Conservation (phyloP, 2,113 vertebrate genomes). For the Numenius arquata region DNA sequence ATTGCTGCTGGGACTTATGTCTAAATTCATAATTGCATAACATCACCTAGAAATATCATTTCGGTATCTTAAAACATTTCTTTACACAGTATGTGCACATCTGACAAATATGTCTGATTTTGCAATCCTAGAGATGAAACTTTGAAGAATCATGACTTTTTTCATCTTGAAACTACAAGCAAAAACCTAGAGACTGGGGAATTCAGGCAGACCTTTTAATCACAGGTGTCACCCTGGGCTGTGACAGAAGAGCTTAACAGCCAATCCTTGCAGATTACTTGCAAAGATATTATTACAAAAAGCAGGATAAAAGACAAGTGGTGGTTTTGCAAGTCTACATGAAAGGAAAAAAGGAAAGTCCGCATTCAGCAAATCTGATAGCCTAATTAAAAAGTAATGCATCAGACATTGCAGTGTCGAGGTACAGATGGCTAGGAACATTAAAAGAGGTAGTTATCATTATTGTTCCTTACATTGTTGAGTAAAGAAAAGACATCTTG, state of each 20-base stretch:
- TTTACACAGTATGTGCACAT: background rate
- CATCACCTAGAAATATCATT: background rate
- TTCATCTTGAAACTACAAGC: background rate
- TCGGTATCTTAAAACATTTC: background rate
- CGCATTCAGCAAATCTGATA: background rate
- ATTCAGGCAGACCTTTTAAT: conserved; percentile 30
- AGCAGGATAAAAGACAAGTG: background rate
- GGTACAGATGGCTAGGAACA: background rate
- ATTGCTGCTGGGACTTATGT: background rate
- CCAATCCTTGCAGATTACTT: conserved; percentile 6
- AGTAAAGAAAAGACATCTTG: conserved; percentile 31
- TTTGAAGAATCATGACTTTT: background rate
- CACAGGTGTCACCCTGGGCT: conserved; percentile 6
- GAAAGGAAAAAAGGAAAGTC: background rate
- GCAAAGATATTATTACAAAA: background rate
- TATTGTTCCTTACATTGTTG: background rate
- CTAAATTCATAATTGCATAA: background rate
- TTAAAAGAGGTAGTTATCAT: conserved; percentile 5
- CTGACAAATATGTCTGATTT: background rate
- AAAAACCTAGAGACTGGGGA: background rate
- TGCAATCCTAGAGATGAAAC: background rate
- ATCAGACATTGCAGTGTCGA: background rate
- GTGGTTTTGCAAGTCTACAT: background rate
- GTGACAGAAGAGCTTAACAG: background rate
- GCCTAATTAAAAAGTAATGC: conserved; percentile 29